Base-by-base conservation (phyloP, 2,113 vertebrate genomes). In the Probosciger aterrimus region DNA sequence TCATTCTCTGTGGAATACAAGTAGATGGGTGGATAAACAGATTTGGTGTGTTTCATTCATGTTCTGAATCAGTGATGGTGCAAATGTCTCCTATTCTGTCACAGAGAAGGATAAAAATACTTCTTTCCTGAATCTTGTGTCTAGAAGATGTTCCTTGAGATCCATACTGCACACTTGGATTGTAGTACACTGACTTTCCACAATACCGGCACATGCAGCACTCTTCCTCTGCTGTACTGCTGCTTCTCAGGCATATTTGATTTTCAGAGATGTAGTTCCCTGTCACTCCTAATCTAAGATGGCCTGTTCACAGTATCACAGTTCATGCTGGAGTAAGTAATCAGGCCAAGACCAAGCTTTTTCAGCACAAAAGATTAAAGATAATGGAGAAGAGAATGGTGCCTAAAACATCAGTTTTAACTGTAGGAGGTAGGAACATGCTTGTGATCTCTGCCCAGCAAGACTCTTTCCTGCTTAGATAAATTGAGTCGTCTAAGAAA, bases 371-470 rank as follows among this genome's bases (percentile, higher is more conserved):
- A 30, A 33, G 14, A n/a, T 14, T 46, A 25, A 70, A 53, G 57
- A 22, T 67, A 43, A 78, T 8, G 28, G 20, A 41, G 52, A 77
- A 70, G 60, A 78, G 30, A 28, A 37, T 63, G 18, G 11, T 84
- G 35, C n/a, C 35, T 77, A 86, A 81, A 86, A 33, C 28, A 62
- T 43, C 13, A 59, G 30, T 63, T 95, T 90, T 82, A 92, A 65
- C 74, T 62, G n/a, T 47, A 65, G 30, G 19, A 82, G 31, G 22
- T 63, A 31, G 27, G 28, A 63, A 88, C 4, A 5, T 18, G 53
- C 37, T 50, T 69, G 27, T 88, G 46, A 82, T 87, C 22, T 55
- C 14, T 84, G 69, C 28, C 8, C n/a, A 35, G n/a, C n/a, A 69
- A 52, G 55, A 33, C 1, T 12, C 24, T 88, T 95, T 55, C 44